phyloP scores from a whole-genome alignment of 2,113 vertebrate species.

The Thunnus thynnus region DNA sequence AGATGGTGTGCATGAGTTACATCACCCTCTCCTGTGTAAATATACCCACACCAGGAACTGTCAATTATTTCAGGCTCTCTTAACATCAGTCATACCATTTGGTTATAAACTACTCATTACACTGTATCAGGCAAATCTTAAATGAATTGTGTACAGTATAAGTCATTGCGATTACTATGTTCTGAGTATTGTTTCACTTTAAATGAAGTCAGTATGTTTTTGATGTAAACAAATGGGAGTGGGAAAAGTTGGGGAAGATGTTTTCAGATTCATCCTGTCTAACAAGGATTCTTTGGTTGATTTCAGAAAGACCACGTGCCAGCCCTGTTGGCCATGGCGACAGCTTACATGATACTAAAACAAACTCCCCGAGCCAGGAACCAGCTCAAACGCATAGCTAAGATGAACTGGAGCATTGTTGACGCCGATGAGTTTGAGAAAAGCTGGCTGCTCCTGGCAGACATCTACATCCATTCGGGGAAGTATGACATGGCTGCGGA shows the following conservation, averaged over 20 bases:
- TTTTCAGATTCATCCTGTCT: constrained; percentile 20
- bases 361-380: constrained; percentile 95
- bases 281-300: constrained; percentile 36
- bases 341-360: constrained; percentile 97
- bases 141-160: neutral
- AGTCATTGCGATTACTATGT: too few relatives aligned
- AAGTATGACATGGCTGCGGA: constrained; percentile 97
- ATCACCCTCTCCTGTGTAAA: constrained; percentile 51
- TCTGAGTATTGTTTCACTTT: neutral
- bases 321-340: constrained; percentile 96
- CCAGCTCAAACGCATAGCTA: constrained; percentile 95
- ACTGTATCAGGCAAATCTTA: neutral
- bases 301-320: constrained; percentile 95
- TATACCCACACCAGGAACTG: constrained; percentile 31
- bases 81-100: constrained; percentile 17
- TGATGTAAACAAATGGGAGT: neutral
- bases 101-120: constrained; percentile 12
- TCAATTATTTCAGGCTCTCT: constrained; percentile 31
- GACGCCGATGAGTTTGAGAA: constrained; percentile 99
- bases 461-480: constrained; percentile 97
- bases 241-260: neutral
- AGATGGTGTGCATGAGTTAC: constrained; percentile 33
- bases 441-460: constrained; percentile 96
- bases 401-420: constrained; percentile 95
- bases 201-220: neutral